Evolutionary conservation across 2,797 vertebrate genomes (phyloP), one percentile per base, ranked within the genome.

Genomic region (Tauraco hartlaubi): DNA sequence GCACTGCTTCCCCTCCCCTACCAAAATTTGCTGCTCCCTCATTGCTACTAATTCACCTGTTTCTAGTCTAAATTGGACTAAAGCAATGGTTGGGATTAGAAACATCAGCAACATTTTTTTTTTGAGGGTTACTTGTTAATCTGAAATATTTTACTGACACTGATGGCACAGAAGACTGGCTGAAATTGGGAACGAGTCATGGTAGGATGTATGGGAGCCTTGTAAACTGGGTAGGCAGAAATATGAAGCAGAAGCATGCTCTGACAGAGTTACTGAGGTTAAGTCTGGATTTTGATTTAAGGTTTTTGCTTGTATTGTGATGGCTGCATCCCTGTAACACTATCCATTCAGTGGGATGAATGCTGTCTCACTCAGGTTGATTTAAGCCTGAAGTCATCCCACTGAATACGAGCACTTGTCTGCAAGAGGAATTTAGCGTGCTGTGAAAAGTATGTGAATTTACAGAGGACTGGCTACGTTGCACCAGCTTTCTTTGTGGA

Each of bases 381-480:
- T 95, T 90, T 90, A 97, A 94, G 52, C 33, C 66, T 81, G 54
- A 88, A 94, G 84, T 66, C 82, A 81, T 46, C 55, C 43, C 69
- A 58, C 33, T 56, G 79, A 90, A 94, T 18, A 75, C 69, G 12
- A 93, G 44, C 67, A 81, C 83, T 88, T 96, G 92, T 85, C 92
- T 85, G 71, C 59, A 73, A 79, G 59, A 92, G 59, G 93, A 95
- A 93, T 95, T 90, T 55, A 92, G 77, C 35, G 74, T 82, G 62
- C 73, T 69, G 55, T 59, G 71, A 51, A 63, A 78, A 85, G 80
- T 4, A 31, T 56, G 52, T 85, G 68, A 92, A 91, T 61, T 77
- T 89, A 82, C 55, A 96, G 84, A 85, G 81, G 90, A 26, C 29
- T 49, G 81, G 83, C 75, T 87, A 29, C 29, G 75, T 73, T 87